Percentiles rank a stretch among this genome's conserved stretches.
Conservation (phyloP, 1,140 invertebrate genomes). For the Daktulosphaira vitifoliae region DNA sequence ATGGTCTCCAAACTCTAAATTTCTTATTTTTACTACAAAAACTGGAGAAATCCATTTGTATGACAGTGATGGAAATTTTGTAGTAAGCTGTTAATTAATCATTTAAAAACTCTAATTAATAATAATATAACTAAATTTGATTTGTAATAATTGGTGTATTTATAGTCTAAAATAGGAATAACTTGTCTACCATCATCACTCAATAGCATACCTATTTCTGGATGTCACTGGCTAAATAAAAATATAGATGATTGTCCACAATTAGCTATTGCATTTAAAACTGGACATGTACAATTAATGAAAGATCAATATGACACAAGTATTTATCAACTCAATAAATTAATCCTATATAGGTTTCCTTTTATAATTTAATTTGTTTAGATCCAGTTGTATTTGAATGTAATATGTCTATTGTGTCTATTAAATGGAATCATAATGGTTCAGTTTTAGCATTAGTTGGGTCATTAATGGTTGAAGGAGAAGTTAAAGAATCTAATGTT, state of each 20-base stretch:
- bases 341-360: not conserved
- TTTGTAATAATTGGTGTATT: too few relatives aligned
- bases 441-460: constrained; percentile 80
- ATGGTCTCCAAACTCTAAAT: constrained; percentile 91
- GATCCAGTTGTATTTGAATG: constrained; percentile 63
- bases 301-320: constrained; percentile 78
- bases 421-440: constrained; percentile 88
- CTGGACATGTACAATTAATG: constrained; percentile 81
- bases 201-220: constrained; percentile 51
- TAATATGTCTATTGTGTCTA: constrained; percentile 68
- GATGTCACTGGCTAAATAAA: constrained; percentile 80
- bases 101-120: not conserved
- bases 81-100: constrained; percentile 15
- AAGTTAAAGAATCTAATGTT: constrained; percentile 68
- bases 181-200: constrained; percentile 50
- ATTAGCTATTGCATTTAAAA: constrained; percentile 78
- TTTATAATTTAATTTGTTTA: constrained; percentile 39
- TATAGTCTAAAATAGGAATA: constrained; percentile 56
- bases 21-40: constrained; percentile 80
- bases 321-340: constrained; percentile 43
- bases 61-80: constrained; percentile 71
- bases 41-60: constrained; percentile 91
- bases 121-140: constrained; percentile 6
- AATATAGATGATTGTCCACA: constrained; percentile 63
- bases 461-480: constrained; percentile 46